Base-by-base conservation (phyloP, 1,140 invertebrate species). In the Nebria ingens region DNA sequence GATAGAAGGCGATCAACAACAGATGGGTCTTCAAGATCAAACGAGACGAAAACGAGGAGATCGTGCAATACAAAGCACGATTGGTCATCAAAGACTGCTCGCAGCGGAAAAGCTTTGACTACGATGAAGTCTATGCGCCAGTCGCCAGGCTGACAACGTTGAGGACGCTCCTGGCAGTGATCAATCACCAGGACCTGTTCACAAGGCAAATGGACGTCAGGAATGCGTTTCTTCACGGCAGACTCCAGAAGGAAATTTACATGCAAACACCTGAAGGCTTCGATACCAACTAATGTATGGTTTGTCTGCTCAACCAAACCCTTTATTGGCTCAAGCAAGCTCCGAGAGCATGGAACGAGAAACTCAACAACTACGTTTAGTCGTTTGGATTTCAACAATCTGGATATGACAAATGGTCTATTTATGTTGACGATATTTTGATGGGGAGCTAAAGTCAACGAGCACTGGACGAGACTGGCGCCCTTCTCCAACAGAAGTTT, bases 161-260 rank as follows among this genome's bases (percentile, higher is more conserved):
- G 15, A 4, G 40, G 19, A 9, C 19, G 9, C 15, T 45, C 9
- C 17, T 45, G 4, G 40, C 4, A 6, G 4, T 45, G 4, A 4
- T 17, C 17, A 17, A 9, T 15, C 9, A 45, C 9, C 3, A 13
- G 19, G 17, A 45, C 19, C 17, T 45, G 17, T n/a, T n/a, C n/a
- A n/a, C n/a, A n/a, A n/a, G n/a, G n/a, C n/a, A n/a, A n/a, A n/a
- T n/a, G 49, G 70, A 74, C 62, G 62, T 74, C 0, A 69, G 66
- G 54, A 68, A 68, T 52, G 72, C 72, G 2, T 73, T 69, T 58
- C 49, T 73, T 1, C 58, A 73, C 62, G 70, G 69, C 12, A 40
- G 65, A 17, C 34, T 72, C 9, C 57, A 68, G 2, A 67, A 72
- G 53, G 55, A 63, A 25, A 64, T 71, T 22, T 71, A 61, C 57